Conservation (phyloP, 2,888 invertebrate species). For the Criorhina ranunculi region DNA sequence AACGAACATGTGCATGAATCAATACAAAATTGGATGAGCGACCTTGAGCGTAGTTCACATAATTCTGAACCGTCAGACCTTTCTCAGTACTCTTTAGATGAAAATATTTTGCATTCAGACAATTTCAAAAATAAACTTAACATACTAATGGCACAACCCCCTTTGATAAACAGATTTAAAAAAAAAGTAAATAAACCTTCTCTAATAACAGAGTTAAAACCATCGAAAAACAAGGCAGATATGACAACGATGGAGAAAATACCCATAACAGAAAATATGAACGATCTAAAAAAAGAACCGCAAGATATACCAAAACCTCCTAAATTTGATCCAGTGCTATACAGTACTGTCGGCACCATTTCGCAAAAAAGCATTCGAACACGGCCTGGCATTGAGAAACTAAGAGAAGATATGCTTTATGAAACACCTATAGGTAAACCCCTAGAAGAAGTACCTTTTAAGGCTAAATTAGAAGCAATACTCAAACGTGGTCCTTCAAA, state of each 20-base stretch:
- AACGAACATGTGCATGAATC: not conserved
- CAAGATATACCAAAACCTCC: not conserved
- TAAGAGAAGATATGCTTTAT: not conserved
- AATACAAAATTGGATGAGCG: not conserved
- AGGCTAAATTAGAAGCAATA: constrained; percentile 81
- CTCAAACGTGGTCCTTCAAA: constrained; percentile 81
- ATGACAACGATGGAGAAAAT: not conserved
- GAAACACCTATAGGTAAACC: not conserved
- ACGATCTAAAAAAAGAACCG: not conserved
- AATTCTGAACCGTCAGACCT: not conserved
- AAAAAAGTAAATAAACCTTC: not conserved
- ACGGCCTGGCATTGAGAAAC: not conserved
- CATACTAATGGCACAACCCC: not conserved
- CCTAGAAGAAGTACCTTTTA: constrained; percentile 79
- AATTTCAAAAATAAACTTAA: constrained; percentile 21
- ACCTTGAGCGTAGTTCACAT: not conserved
- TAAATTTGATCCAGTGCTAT: constrained; percentile 21
- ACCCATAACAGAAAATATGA: not conserved
- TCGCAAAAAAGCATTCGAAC: not conserved
- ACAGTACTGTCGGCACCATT: not conserved
- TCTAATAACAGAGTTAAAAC: not conserved
- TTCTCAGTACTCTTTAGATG: not conserved
- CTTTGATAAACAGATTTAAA: not conserved
- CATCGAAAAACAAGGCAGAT: constrained; percentile 8
- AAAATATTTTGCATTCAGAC: not conserved